phyloP scores from a whole-genome alignment of 1,140 invertebrate genomes.

The Venturia canescens region DNA sequence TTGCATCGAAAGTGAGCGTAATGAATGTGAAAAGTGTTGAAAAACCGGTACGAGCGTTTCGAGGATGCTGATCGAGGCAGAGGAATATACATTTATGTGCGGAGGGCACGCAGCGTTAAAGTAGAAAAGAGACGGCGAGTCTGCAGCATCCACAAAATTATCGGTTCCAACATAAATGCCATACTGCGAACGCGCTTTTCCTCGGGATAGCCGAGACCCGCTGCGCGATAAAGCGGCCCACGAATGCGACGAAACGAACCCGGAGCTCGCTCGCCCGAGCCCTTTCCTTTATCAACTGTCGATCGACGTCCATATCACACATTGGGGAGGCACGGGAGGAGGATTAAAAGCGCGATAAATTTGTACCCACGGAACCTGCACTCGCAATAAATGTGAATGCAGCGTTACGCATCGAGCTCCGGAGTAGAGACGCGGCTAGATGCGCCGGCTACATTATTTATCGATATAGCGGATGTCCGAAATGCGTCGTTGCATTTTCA shows the following conservation, averaged over 20 bases:
- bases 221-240: neutral
- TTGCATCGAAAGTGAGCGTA: neutral
- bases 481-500: neutral
- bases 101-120: neutral
- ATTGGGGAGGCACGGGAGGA: slow-evolving; percentile 41
- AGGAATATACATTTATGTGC: neutral
- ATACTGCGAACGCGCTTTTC: slow-evolving; percentile 22
- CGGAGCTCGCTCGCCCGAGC: neutral
- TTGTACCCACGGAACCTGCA: slow-evolving; percentile 58
- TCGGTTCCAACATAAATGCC: neutral
- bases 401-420: slow-evolving; percentile 9
- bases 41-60: neutral
- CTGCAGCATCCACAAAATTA: slow-evolving; percentile 36
- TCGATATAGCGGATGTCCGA: neutral
- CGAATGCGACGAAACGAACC: neutral
- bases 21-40: neutral
- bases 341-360: slow-evolving; percentile 64
- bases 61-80: neutral
- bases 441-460: neutral
- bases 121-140: neutral
- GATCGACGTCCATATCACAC: too few relatives aligned
- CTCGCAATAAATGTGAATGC: slow-evolving; percentile 30
- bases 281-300: slow-evolving; percentile 30
- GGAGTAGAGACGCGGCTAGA: neutral
- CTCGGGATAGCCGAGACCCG: too few relatives aligned